Evolutionary conservation across 2,113 vertebrate species (phyloP).

Genomic region (Cynopterus brachyotis): DNA sequence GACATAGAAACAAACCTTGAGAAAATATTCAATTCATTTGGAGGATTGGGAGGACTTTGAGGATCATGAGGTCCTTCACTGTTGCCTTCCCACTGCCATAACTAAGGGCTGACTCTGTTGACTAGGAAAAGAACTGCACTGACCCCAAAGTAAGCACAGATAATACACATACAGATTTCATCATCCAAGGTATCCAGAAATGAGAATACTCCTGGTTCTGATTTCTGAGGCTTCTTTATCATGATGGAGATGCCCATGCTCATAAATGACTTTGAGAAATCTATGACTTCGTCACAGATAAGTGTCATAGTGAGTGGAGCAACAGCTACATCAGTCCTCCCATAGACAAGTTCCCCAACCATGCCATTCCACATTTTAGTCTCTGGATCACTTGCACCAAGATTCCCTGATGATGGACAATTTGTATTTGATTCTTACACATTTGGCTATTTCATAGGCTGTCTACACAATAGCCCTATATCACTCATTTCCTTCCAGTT

Average conservation of each 20-base stretch:
- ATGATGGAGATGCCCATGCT: constrained; percentile 99
- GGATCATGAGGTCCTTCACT: constrained; percentile 96
- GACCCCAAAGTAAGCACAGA: constrained; percentile 99
- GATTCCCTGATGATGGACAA: constrained; percentile 99
- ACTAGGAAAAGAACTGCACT: constrained; percentile 99
- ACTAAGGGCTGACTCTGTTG: constrained; percentile 99
- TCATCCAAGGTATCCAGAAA: constrained; percentile 99
- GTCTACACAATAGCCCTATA: constrained; percentile 99
- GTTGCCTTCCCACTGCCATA: constrained; percentile 98
- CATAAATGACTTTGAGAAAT: constrained; percentile 99
- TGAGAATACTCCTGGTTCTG: constrained; percentile 98
- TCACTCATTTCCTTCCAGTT: constrained; percentile 99
- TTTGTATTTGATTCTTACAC: constrained; percentile 99
- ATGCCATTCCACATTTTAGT: constrained; percentile 99
- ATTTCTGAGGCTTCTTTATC: constrained; percentile 99
- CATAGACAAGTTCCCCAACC: constrained; percentile 99
- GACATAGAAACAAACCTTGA: constrained; percentile 94
- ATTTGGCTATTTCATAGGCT: constrained; percentile 99
- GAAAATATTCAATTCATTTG: constrained; percentile 99
- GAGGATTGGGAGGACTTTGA: constrained; percentile 97
- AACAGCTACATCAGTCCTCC: constrained; percentile 99
- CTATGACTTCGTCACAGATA: constrained; percentile 99
- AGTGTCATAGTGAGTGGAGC: constrained; percentile 98
- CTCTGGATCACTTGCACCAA: constrained; percentile 98
- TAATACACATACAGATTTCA: constrained; percentile 99